Conservation (phyloP, 2,113 vertebrate species). For the Microtus pennsylvanicus region DNA sequence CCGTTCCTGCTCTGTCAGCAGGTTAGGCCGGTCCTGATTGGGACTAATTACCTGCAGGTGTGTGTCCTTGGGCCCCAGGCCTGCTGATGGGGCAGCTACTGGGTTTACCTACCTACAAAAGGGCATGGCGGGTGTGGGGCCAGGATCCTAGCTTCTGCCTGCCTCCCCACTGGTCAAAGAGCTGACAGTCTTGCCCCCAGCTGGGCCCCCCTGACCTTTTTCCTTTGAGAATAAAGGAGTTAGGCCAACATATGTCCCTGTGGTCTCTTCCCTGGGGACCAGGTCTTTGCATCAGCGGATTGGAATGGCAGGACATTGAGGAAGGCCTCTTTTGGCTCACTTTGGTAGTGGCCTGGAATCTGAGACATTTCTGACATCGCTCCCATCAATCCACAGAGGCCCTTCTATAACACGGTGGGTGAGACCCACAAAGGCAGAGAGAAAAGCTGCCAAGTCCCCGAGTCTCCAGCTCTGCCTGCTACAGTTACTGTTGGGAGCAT, state of each 20-base stretch:
- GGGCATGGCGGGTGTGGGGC: constrained; percentile 62
- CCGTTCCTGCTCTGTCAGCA: constrained; percentile 86
- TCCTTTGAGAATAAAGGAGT: constrained; percentile 45
- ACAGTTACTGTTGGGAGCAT: neutral
- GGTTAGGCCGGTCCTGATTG: constrained; percentile 83
- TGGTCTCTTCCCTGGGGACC: neutral
- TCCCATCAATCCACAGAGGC: neutral
- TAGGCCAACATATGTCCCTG: neutral
- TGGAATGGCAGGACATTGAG: neutral
- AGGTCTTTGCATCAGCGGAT: neutral
- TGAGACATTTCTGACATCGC: neutral
- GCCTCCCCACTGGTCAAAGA: neutral
- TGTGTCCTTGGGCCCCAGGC: constrained; percentile 79
- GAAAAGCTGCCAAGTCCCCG: neutral
- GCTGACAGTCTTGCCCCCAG: neutral
- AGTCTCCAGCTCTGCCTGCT: neutral
- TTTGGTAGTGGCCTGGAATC: neutral
- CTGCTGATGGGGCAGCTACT: constrained; percentile 78
- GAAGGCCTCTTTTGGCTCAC: neutral
- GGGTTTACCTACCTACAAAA: constrained; percentile 67
- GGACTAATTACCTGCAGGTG: constrained; percentile 88
- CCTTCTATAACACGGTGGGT: neutral
- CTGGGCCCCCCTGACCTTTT: neutral
- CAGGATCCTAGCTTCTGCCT: constrained; percentile 28
- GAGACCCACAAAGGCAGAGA: neutral